phyloP scores from a whole-genome alignment of 2,113 vertebrate species.

The Serinus canaria region DNA sequence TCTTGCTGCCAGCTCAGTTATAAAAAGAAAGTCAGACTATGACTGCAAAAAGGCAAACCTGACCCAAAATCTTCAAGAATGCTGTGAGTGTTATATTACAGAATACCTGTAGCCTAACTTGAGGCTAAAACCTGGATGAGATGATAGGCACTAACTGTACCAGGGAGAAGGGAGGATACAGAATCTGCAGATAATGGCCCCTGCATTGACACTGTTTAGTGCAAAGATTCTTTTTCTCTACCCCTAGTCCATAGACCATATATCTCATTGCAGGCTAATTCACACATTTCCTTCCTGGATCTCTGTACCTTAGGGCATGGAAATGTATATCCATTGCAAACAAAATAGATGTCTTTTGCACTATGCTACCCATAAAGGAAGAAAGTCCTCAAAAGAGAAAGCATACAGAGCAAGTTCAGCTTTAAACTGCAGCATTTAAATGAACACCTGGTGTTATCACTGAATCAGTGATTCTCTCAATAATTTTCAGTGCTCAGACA shows the following conservation, averaged over 20 bases:
- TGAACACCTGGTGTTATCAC: background rate
- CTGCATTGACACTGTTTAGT: background rate
- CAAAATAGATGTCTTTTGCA: background rate
- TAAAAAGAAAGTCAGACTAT: background rate
- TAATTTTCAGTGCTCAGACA: background rate
- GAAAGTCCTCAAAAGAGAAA: background rate
- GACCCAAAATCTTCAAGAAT: background rate
- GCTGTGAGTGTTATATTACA: background rate
- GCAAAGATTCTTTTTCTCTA: background rate
- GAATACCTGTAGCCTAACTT: background rate
- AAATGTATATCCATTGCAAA: background rate
- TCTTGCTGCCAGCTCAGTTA: background rate
- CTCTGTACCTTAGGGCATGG: background rate
- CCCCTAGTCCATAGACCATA: background rate
- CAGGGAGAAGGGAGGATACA: background rate
- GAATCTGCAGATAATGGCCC: background rate
- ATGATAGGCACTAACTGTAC: background rate
- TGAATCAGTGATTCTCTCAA: background rate
- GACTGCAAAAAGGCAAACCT: background rate
- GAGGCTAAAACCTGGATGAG: background rate
- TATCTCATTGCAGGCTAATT: background rate
- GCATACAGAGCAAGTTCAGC: background rate
- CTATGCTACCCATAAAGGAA: background rate
- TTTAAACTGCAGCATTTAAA: background rate
- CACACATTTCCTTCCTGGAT: background rate